Base-by-base conservation (phyloP, 2,797 vertebrate species). In the Pseudochaenichthys georgianus region DNA sequence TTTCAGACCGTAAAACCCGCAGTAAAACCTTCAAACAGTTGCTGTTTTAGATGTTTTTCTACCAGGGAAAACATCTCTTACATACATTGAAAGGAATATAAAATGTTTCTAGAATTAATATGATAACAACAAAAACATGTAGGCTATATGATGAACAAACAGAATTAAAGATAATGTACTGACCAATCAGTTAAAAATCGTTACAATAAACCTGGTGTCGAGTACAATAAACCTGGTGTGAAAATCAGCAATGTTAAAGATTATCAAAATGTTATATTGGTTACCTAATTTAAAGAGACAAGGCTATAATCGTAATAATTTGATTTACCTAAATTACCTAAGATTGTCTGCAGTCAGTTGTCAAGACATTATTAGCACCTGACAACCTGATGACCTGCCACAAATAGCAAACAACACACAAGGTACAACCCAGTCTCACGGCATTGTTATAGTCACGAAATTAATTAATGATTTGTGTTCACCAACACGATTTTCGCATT, bases 1-100 rank as follows among this genome's bases (percentile, higher is more conserved):
- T 42, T 57, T 71, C 5, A 34, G 31, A 42, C n/a, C 46, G 3
- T 61, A 9, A 70, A 52, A 59, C 9, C 48, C 48, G 28, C 31
- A n/a, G 10, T 53, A 17, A 69, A 73, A 65, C 13, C 9, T 46
- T 21, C 10, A 47, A n/a, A 38, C 8, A 4, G 12, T 13, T 41
- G 4, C 46, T 55, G 5, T 64, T 70, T 64, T 16, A 63, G n/a
- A 70, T 70, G 17, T 3, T 64, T 70, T 38, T 75, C 13, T 38
- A 64, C 13, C n/a, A 15, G 57, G 34, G 15, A 21, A 54, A 19
- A 19, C 9, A 45, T 52, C 19, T 69, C 0, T 34, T 53, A 57
- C 8, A 15, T 64, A 50, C 3, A 10, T 34, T 38, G 16, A 2
- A 31, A n/a, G n/a, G 12, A 53, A 38, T 19, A 16, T 46, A 55